Evolutionary conservation across 2,888 invertebrate genomes (phyloP), one percentile per base, ranked within the genome.

Genomic region (Copidosoma aretas): DNA sequence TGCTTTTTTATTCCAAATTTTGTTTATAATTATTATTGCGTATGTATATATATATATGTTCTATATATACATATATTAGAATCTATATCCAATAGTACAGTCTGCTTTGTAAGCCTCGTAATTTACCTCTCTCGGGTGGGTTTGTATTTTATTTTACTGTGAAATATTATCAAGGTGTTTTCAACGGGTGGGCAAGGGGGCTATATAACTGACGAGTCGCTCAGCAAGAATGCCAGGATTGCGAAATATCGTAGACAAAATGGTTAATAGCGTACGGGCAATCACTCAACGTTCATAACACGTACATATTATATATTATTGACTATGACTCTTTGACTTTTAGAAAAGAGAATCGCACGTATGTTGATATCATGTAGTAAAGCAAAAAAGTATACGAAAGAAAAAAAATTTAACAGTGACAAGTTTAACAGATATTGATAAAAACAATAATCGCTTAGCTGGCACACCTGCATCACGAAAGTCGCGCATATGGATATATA

Each of bases 51-150:
- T 77, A 74, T 77, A 74, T 78, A 70, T 77, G 72, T 76, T 70
- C 70, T 75, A 73, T 75, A 73, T 79, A 78, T 78, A 76, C 77
- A 79, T 81, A 80, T 81, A 80, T 81, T 81, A 80, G 80, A 81
- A 79, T 81, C 81, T 80, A 82, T 80, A 82, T 81, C 78, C 76
- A 75, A 81, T 82, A 82, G 81, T 82, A 82, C 82, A 82, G 82
- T 82, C 82, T 82, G 82, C 82, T 82, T 82, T 79, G 79, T 80
- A 82, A 82, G 82, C 82, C 82, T 82, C 83, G 79, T 82, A 78
- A 77, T 77, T 77, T 75, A 77, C 73, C 75, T 76, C 75, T 77
- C 74, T 75, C 71, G 73, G 64, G 60, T 62, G 68, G 41, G 64
- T 70, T 70, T 61, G 21, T 43, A 10, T n/a, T 43, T 14, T 4